Percentiles rank a stretch among this genome's conserved stretches.
These are phyloP conservation scores for Leucopsar rothschildi DNA, from an alignment of 2,113 vertebrate species.

Conservation along the genomic window DNA sequence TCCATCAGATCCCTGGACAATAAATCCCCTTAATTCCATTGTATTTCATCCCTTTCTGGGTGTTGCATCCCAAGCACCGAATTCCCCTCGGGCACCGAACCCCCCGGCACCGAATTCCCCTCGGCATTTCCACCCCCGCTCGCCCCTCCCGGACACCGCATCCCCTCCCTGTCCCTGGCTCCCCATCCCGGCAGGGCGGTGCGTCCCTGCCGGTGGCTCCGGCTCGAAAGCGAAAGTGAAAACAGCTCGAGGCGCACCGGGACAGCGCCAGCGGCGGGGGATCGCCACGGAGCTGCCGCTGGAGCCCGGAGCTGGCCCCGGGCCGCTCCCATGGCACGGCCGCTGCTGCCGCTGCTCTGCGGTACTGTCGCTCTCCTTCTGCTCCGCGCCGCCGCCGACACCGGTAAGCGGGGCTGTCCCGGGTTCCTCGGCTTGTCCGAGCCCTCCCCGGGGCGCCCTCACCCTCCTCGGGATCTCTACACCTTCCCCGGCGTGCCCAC, in stretches of 20 bases:
- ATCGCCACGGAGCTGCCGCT: background rate
- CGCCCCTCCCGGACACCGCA: background rate
- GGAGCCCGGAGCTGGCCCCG: background rate
- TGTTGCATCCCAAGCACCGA: no score
- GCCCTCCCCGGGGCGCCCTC: background rate
- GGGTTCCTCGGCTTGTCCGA: background rate
- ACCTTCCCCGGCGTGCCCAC: fast-evolving
- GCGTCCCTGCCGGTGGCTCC: background rate
- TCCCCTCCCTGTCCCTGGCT: background rate
- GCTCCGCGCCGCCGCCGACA: background rate
- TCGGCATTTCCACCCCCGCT: fast-evolving
- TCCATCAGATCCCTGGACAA: no score
- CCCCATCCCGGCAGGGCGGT: background rate
- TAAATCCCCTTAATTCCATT: no score
- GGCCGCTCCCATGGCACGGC: background rate
- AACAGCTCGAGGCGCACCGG: background rate
- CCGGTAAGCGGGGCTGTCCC: background rate
- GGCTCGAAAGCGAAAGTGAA: background rate
- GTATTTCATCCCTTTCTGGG: background rate
- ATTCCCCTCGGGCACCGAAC: background rate
- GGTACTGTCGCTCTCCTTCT: background rate
- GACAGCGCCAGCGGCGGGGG: background rate
- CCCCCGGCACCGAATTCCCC: background rate
- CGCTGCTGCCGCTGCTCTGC: background rate
- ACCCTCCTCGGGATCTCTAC: fast-evolving